Conservation (phyloP, 2,797 vertebrate genomes). For the Hypotaenidia okinawae region DNA sequence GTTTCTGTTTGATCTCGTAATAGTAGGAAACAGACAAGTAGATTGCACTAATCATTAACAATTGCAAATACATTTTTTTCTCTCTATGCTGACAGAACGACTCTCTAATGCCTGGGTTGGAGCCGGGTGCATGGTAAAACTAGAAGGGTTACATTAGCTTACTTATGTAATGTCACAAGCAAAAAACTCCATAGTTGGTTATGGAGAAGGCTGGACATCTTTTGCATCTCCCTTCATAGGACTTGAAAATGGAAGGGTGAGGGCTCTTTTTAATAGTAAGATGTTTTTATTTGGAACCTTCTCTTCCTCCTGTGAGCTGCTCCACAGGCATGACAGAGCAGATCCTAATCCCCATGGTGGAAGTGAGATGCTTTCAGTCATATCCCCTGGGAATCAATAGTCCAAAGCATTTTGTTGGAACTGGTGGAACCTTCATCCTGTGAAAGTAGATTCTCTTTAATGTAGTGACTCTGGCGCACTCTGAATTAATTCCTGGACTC, state of each 20-base stretch:
- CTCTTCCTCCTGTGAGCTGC: background rate
- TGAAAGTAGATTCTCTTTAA: background rate
- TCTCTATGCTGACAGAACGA: background rate
- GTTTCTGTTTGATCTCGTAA: slow-evolving; percentile 28
- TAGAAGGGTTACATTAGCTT: background rate
- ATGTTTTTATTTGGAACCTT: background rate
- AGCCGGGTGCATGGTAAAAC: background rate
- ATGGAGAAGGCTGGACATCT: background rate
- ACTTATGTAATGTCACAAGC: background rate
- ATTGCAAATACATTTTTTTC: slow-evolving; percentile 18
- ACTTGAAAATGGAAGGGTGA: background rate
- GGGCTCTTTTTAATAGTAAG: background rate
- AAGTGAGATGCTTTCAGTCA: background rate
- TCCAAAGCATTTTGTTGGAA: background rate
- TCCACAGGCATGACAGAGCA: background rate
- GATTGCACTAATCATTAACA: background rate
- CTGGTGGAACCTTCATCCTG: background rate
- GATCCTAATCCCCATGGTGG: background rate
- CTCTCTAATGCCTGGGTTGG: background rate
- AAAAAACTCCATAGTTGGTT: background rate
- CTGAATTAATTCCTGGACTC: background rate
- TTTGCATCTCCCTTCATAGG: accelerated
- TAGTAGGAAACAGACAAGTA: slow-evolving; percentile 30
- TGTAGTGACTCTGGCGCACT: background rate
- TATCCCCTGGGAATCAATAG: background rate